Base-by-base conservation (phyloP, 2,797 vertebrate species). In the Pseudomugil gertrudae region DNA sequence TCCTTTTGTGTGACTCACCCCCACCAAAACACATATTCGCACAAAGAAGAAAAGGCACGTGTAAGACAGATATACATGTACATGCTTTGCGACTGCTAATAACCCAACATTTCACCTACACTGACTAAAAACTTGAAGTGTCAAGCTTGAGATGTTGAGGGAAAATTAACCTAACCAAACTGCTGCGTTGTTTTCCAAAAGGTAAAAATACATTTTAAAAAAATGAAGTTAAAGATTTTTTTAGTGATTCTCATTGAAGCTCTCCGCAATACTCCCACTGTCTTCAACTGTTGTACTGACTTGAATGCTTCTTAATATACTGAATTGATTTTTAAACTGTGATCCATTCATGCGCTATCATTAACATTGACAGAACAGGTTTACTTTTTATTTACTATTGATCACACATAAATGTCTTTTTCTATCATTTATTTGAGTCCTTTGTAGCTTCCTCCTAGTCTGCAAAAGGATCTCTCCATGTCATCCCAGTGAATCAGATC, bases 401-500 rank as follows among this genome's bases (percentile, higher is more conserved):
- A 80, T 84, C 43, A 66, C 59, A 74, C 62, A 61, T 74, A 17
- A 75, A 66, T 29, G 74, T 62, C 74, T 57, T 43, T 61, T 68
- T 76, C 58, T 60, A 69, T 79, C 57, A 70, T 85, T 79, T 64
- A 61, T 59, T 67, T 71, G 61, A 48, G 72, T 64, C 50, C 51
- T 69, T 77, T 72, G 47, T 72, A 33, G 66, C 66, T 57, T 74
- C 59, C 17, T 70, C 55, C 62, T 65, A 71, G 55, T 21, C 4
- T 51, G 50, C 67, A 66, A 63, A 63, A 23, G 51, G 72, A 76
- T 51, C 36, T 56, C 60, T 55, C 47, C 13, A 54, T 72, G 62
- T 66, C 60, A 55, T 62, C 63, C 74, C 65, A 59, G 52, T 66
- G 68, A 80, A 71, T 71, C 61, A 66, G 66, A 91, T 77, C 83